Percentiles rank a stretch among this genome's conserved stretches.
phyloP scores from a whole-genome alignment of 2,888 invertebrate species.

The Callinectes sapidus region DNA sequence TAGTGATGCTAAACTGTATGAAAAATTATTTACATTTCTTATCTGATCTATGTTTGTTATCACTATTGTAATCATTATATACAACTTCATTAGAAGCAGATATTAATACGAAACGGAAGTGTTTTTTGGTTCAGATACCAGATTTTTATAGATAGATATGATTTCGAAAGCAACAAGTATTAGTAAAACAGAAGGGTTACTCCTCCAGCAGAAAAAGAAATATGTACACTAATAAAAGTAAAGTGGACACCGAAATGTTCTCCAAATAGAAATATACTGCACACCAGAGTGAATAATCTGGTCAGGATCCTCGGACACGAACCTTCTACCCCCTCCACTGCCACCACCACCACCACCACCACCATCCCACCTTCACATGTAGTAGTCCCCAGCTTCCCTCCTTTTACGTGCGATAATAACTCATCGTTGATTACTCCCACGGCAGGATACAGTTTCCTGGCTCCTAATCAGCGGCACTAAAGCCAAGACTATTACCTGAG shows the following conservation, averaged over 20 bases:
- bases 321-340: neutral
- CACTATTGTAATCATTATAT: too few relatives aligned
- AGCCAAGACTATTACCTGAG: constrained; percentile 2
- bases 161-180: neutral
- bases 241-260: neutral
- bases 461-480: constrained; percentile 20
- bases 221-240: neutral
- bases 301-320: neutral
- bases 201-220: neutral
- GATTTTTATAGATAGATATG: neutral
- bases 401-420: neutral
- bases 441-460: constrained; percentile 3
- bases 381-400: neutral
- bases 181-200: neutral
- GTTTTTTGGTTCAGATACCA: neutral
- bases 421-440: neutral
- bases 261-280: neutral
- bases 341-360: neutral
- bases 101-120: neutral
- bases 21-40: too few relatives aligned
- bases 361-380: neutral
- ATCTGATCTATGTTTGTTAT: too few relatives aligned
- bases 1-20: too few relatives aligned
- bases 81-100: neutral
- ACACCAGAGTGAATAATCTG: neutral